Evolutionary conservation across 2,888 invertebrate species (phyloP).

Genomic region (Cephonodes hylas): DNA sequence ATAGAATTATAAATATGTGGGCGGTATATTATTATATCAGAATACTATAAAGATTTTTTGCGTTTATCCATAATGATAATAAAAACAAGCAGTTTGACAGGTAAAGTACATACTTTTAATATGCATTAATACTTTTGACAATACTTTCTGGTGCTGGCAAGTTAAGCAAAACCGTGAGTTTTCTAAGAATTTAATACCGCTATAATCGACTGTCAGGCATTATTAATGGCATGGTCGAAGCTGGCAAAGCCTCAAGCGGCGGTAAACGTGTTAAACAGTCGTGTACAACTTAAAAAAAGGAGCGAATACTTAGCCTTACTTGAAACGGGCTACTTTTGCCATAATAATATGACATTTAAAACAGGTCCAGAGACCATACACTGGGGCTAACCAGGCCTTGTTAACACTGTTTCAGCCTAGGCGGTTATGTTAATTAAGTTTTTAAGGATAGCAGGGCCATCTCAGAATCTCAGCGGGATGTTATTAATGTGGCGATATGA

Average conservation of each 20-base stretch:
- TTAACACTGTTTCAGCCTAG: conserved; percentile 10
- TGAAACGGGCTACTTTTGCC: neutral
- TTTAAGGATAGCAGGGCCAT: neutral
- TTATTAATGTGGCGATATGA: conserved; percentile 1
- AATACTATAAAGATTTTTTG: neutral
- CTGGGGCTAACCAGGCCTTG: conserved; percentile 10
- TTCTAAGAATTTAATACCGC: neutral
- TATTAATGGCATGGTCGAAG: neutral
- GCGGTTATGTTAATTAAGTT: neutral
- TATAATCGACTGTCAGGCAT: neutral
- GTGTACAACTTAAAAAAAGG: neutral
- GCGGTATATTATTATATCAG: neutral
- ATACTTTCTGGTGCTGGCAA: neutral
- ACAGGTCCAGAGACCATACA: conserved; percentile 5
- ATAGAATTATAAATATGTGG: conserved; percentile 1
- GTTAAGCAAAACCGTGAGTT: neutral
- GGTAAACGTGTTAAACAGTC: neutral
- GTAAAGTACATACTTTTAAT: no score
- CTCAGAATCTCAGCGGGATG: conserved; percentile 1
- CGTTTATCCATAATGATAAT: neutral
- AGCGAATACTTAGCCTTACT: neutral
- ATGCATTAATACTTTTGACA: neutral
- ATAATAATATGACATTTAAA: conserved; percentile 15
- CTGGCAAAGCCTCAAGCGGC: neutral
- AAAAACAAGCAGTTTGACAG: neutral